These are phyloP conservation scores for Hirudo medicinalis DNA, from an alignment of 1,140 invertebrate species.

Conservation along the genomic window DNA sequence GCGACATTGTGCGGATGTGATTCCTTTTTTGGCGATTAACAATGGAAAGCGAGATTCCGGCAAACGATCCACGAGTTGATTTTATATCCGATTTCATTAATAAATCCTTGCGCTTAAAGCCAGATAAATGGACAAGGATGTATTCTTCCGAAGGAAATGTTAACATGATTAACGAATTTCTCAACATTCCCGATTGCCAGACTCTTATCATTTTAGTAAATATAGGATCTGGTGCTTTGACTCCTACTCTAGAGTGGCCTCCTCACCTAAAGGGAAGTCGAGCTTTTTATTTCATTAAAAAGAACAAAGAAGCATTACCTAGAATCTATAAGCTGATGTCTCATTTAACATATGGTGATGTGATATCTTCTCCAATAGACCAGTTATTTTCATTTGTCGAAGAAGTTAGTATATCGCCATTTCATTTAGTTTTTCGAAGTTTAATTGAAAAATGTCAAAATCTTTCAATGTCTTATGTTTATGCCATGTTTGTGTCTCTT, in stretches of 20 bases:
- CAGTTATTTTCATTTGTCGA: constrained; percentile 77
- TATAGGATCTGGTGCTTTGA: constrained; percentile 29
- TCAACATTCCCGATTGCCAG: constrained; percentile 55
- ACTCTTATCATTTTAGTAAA: constrained; percentile 32
- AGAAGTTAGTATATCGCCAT: constrained; percentile 49
- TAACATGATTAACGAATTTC: constrained; percentile 62
- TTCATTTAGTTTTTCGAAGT: not conserved
- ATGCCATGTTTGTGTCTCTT: not conserved
- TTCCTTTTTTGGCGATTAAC: no score
- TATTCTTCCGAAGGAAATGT: constrained; percentile 67
- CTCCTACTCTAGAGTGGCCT: constrained; percentile 49
- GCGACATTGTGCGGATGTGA: no score
- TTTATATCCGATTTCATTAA: no score
- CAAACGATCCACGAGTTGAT: no score
- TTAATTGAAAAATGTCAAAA: no score
- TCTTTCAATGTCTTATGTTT: no score
- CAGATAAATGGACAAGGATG: constrained; percentile 77
- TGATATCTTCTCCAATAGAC: constrained; percentile 74
- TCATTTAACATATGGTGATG: constrained; percentile 69
- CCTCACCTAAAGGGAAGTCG: constrained; percentile 54
- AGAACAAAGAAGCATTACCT: constrained; percentile 50
- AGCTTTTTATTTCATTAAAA: constrained; percentile 76
- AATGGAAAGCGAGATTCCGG: no score
- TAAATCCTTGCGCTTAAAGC: constrained; percentile 45
- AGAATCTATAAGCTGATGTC: constrained; percentile 55